Percentiles rank a stretch among this genome's conserved stretches.
Evolutionary conservation across 2,113 vertebrate species (phyloP).

Genomic region (Columba janthina): DNA sequence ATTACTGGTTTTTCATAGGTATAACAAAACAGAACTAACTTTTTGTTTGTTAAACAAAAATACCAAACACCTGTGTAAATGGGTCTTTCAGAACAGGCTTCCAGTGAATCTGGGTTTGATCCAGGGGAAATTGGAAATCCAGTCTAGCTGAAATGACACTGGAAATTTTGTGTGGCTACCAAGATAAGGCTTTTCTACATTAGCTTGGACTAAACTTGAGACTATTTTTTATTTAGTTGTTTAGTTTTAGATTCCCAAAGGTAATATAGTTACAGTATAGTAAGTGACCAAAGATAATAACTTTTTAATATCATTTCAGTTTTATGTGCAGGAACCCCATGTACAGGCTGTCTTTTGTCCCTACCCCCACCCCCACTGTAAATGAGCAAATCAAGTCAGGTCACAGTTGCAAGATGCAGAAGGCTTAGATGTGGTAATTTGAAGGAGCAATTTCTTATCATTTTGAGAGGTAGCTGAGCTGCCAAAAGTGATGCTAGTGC

Average conservation of each 20-base stretch:
- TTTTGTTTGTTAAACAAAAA: neutral
- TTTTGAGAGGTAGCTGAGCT: neutral
- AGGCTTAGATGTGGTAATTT: neutral
- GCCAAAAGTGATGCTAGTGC: neutral
- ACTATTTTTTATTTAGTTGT: neutral
- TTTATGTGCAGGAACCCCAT: neutral
- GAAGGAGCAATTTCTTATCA: neutral
- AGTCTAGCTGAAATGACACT: neutral
- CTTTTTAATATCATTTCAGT: neutral
- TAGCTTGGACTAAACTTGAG: neutral
- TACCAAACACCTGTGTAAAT: neutral
- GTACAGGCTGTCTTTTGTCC: neutral
- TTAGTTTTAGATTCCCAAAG: neutral
- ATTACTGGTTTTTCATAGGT: conserved; percentile 36
- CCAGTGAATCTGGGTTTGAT: neutral
- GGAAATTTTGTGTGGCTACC: neutral
- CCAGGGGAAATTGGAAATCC: neutral
- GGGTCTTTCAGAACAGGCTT: neutral
- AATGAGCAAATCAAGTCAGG: neutral
- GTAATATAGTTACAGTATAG: neutral
- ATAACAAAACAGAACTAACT: neutral
- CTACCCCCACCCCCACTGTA: neutral
- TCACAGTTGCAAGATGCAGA: neutral
- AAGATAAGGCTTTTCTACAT: neutral
- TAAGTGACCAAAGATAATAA: neutral